These are phyloP conservation scores for Zelostemma sp. DNA, from an alignment of 1,140 invertebrate species.

Conservation along the genomic window DNA sequence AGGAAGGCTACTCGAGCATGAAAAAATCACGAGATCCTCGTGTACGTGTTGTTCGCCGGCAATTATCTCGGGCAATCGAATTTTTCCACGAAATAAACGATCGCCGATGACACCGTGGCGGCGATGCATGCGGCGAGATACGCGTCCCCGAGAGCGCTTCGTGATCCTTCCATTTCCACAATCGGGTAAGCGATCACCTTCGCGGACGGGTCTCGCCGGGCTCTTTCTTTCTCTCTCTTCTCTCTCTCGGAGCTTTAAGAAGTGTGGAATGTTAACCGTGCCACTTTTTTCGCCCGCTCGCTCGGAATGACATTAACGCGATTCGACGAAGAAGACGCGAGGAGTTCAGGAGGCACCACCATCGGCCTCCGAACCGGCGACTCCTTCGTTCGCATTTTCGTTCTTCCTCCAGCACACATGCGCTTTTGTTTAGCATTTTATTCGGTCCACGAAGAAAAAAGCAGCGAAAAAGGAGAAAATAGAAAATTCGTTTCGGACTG, in stretches of 20 bases:
- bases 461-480: too few species aligned
- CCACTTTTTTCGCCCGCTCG: slow-evolving; percentile 47
- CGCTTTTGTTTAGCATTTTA: background rate
- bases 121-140: slow-evolving; percentile 42
- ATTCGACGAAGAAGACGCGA: slow-evolving; percentile 43
- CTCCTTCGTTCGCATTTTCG: too few species aligned
- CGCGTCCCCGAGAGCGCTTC: slow-evolving; percentile 36
- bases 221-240: background rate
- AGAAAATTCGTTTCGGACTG: too few species aligned
- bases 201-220: slow-evolving; percentile 9
- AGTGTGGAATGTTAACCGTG: slow-evolving; percentile 50
- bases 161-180: slow-evolving; percentile 48
- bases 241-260: slow-evolving; percentile 30
- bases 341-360: too few species aligned
- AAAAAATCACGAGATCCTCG: too few species aligned
- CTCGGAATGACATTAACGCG: slow-evolving; percentile 48
- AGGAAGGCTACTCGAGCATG: too few species aligned
- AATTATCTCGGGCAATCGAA: background rate
- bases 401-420: too few species aligned
- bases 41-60: too few species aligned
- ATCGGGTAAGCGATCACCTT: slow-evolving; percentile 50
- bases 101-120: slow-evolving; percentile 27
- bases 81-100: background rate
- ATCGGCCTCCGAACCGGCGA: too few species aligned
- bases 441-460: slow-evolving; percentile 31